Base-by-base conservation (phyloP, 2,113 vertebrate genomes). In the Indicator indicator region DNA sequence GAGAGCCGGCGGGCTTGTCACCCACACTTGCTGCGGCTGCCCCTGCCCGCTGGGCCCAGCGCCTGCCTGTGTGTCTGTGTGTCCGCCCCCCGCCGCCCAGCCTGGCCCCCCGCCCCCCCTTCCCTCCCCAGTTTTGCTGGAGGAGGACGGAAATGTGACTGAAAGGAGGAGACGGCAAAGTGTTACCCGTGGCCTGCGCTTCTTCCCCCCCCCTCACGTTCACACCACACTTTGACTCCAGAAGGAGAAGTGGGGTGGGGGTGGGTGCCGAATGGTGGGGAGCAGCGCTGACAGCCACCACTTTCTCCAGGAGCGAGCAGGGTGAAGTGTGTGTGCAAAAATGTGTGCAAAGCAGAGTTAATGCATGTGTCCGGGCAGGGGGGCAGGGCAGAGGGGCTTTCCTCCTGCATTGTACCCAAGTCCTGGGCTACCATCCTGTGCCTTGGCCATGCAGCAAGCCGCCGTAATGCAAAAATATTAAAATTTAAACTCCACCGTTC, bases 121-220 rank as follows among this genome's bases (percentile, higher is more conserved):
- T 40, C 81, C 88, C 78, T 86, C 93, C 86, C 91, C 95, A 91
- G 93, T 92, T 95, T 92, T 83, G 93, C 95, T 72, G 96, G 95
- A 97, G 96, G 95, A 93, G 94, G 93, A 94, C 94, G 97, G 97
- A 97, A 97, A 95, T 92, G 93, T 93, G 97, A 92, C 93, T 82
- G 94, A 90, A 93, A 84, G 96, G 81, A 91, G 95, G 88, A 94
- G 95, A 96, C 91, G 74, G 91, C 62, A 71, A 96, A 96, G 95
- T 93, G 91, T 89, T 93, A 54, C 89, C 89, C 83, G 83, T 95
- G 97, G 94, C 94, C 95, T 88, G 90, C 77, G 68, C 92, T 79
- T n/a, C 84, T 76, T 59, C 63, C 54, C 13, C 2, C 58, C 50
- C 70, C 73, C 73, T 73, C 81, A 38, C 75, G 40, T 69, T 63